phyloP scores from a whole-genome alignment of 2,797 vertebrate species.

The Steatocranus sp. region DNA sequence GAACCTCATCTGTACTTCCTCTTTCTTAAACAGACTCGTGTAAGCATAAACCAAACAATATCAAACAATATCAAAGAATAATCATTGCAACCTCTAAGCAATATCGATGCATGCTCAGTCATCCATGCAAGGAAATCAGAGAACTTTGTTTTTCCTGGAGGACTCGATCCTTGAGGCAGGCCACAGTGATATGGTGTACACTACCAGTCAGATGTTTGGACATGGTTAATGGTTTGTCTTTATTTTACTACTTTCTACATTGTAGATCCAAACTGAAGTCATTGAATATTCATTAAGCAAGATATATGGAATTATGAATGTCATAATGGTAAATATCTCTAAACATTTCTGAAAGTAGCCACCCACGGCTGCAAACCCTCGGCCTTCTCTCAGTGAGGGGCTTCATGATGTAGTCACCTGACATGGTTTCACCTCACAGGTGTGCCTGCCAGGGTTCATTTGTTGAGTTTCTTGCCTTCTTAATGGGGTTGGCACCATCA shows the following conservation, averaged over 20 bases:
- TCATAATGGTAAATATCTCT: not conserved
- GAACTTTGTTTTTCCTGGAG: not conserved
- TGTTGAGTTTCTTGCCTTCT: not conserved
- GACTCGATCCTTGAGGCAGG: accelerated
- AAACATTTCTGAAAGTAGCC: not conserved
- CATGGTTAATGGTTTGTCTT: accelerated
- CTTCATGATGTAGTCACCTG: not conserved
- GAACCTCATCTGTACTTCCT: not conserved
- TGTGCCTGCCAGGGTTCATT: not conserved
- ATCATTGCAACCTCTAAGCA: not conserved
- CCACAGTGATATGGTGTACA: not conserved
- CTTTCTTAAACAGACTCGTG: not conserved
- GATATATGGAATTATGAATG: not conserved
- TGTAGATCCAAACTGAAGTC: not conserved
- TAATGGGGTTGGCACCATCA: not conserved
- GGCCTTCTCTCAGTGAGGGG: accelerated
- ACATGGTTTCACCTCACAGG: not conserved
- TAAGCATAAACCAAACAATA: not conserved
- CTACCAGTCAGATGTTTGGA: not conserved
- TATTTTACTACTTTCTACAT: not conserved
- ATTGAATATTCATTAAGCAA: not conserved
- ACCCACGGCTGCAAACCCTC: not conserved
- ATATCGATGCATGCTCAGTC: not conserved
- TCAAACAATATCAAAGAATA: not conserved
- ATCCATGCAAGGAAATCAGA: not conserved